phyloP scores from a whole-genome alignment of 2,113 vertebrate genomes.

The Pipra filicauda region DNA sequence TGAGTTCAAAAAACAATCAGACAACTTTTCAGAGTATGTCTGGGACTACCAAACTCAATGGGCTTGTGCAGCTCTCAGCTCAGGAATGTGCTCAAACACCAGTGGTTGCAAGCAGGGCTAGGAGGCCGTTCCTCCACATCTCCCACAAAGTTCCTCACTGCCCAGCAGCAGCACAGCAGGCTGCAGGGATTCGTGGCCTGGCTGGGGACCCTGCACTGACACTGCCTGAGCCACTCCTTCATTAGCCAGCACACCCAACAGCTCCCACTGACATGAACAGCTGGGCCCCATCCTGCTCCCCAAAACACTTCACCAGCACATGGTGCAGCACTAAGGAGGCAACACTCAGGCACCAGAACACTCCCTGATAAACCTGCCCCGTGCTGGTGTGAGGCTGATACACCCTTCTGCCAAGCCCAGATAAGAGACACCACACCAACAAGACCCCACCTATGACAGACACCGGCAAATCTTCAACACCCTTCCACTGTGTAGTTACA shows the following conservation, averaged over 20 bases:
- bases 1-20: neutral
- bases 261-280: neutral
- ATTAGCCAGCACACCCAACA: neutral
- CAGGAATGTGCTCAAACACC: neutral
- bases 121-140: neutral
- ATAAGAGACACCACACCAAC: neutral
- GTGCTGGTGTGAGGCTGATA: neutral
- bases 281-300: neutral
- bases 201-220: neutral
- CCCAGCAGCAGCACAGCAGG: neutral
- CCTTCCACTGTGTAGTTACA: neutral
- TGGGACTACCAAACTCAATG: neutral
- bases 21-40: neutral
- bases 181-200: neutral
- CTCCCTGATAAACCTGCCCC: neutral
- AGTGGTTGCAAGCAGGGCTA: neutral
- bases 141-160: neutral
- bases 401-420: neutral
- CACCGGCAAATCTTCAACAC: neutral
- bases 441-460: neutral
- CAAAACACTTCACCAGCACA: neutral
- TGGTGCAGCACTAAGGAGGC: accelerated
- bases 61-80: neutral
- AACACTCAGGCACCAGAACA: neutral
- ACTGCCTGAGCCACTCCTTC: neutral